phyloP scores from a whole-genome alignment of 2,888 invertebrate species.

The Drosophila colorata region DNA sequence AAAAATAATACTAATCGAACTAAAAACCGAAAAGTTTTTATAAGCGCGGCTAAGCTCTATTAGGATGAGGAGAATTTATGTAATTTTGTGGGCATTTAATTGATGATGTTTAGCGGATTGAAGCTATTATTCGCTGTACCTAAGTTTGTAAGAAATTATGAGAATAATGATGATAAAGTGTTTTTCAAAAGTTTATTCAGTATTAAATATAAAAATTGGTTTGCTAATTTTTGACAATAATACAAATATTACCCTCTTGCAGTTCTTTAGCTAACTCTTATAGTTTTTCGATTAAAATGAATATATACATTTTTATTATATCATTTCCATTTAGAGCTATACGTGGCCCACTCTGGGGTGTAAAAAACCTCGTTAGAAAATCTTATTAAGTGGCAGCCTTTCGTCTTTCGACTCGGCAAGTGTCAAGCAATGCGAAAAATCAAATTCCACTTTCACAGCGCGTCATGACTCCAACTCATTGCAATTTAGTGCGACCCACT shows the following conservation, averaged over 20 bases:
- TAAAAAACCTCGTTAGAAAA: slow-evolving; percentile 50
- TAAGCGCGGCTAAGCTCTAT: background rate
- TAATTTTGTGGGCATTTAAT: background rate
- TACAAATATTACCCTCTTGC: background rate
- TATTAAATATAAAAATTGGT: no score
- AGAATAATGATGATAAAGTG: no score
- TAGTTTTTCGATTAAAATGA: background rate
- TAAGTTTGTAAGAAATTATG: no score
- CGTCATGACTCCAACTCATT: slow-evolving; percentile 59
- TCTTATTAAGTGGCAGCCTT: slow-evolving; percentile 48
- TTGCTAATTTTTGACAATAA: no score
- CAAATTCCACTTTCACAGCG: slow-evolving; percentile 55
- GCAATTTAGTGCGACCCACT: slow-evolving; percentile 42
- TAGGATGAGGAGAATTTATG: background rate
- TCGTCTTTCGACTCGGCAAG: slow-evolving; percentile 19
- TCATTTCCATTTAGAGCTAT: background rate
- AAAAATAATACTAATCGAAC: background rate
- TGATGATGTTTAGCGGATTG: background rate
- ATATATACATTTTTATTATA: background rate
- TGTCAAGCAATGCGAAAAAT: slow-evolving; percentile 71
- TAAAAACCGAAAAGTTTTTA: background rate
- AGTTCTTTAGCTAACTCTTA: background rate
- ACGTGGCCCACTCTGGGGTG: no score
- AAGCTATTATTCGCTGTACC: no score
- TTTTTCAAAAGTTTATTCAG: no score